Evolutionary conservation across 2,888 invertebrate species (phyloP), one percentile per base, ranked within the genome.

Genomic region (Hecatera dysodea): DNA sequence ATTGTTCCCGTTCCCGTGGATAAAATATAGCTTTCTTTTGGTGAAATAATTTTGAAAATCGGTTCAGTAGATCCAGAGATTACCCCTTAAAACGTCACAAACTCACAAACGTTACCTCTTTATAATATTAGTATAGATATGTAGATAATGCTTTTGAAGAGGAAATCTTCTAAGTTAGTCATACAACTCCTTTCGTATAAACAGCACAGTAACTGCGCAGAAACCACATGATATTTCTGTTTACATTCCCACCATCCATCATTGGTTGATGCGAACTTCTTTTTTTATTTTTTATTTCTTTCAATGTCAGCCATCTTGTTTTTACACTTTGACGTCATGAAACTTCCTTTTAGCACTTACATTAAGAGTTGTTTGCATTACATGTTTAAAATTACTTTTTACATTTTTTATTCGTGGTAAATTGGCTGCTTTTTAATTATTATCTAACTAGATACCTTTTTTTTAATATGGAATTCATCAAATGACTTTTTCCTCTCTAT

Each of bases 261-360:
- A 19, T 15, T 15, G 7, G 50, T 55, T 42, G 22, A 46, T 42
- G 22, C 11, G 1, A 36, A 22, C 11, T 50, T 48, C 50, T 63
- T 76, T 74, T 74, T 39, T 39, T 39, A 80, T 68, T 64, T 52
- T n/a, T n/a, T n/a, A n/a, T n/a, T n/a, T 50, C n/a, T 56, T 69
- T 64, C 81, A 79, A 72, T 79, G 81, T 72, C 81, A 72, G 42
- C 81, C 78, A 81, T 81, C 4, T 77, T 77, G 67, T 81, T 77
- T 80, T 56, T 12, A 48, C 63, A 50, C 59, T 3, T 11, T 79
- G 78, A 79, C 78, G 78, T 77, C 78, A 72, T 0, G 7, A 6
- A 17, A 46, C 62, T 67, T 81, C 72, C 67, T 44, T 12, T 27
- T 17, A n/a, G 15, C 65, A 63, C 65, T 81, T 17, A 33, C n/a